Evolutionary conservation across 2,888 invertebrate species (phyloP).

Genomic region (Dioctria linearis): DNA sequence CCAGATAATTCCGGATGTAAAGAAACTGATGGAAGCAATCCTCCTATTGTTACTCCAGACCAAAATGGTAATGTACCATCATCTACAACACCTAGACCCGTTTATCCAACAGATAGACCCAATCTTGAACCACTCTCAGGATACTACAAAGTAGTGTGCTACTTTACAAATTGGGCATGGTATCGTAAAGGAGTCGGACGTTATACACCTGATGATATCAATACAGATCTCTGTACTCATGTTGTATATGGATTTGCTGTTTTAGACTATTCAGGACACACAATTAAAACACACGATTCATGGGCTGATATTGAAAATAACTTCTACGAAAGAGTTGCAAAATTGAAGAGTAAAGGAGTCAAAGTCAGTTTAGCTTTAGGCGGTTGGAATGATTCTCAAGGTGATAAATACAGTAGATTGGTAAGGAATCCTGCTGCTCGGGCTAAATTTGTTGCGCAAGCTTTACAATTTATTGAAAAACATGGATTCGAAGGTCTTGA

Average conservation of each 20-base stretch:
- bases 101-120: constrained; percentile 66
- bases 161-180: constrained; percentile 97
- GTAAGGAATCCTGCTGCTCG: constrained; percentile 84
- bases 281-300: constrained; percentile 87
- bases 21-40: constrained; percentile 58
- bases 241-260: constrained; percentile 95
- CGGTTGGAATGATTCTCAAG: constrained; percentile 96
- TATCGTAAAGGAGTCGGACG: constrained; percentile 86
- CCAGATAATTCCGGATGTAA: constrained; percentile 77
- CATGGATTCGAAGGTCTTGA: constrained; percentile 94
- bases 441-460: constrained; percentile 81
- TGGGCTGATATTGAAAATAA: constrained; percentile 93
- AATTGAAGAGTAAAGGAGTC: constrained; percentile 82
- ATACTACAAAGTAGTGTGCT: constrained; percentile 87
- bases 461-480: constrained; percentile 82
- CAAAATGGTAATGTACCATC: constrained; percentile 22
- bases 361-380: constrained; percentile 92
- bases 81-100: constrained; percentile 64
- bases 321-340: constrained; percentile 88
- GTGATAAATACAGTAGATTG: constrained; percentile 89
- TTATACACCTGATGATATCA: constrained; percentile 88
- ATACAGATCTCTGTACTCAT: constrained; percentile 91
- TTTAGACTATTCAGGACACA: constrained; percentile 84
- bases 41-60: neutral
- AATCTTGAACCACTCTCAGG: constrained; percentile 74